phyloP scores from a whole-genome alignment of 1,140 invertebrate species.

The Drosophila yakuba region DNA sequence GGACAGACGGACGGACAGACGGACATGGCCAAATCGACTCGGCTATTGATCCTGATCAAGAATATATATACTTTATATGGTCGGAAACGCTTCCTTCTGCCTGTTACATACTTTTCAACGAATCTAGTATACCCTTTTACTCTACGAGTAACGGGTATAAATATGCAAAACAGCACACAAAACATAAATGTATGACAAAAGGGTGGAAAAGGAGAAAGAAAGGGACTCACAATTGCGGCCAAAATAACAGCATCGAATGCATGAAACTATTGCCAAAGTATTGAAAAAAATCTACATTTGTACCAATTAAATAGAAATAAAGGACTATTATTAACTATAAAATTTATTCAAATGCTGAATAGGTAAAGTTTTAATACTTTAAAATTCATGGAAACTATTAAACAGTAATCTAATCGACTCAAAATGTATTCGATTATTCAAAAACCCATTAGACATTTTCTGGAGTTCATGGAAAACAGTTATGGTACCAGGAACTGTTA shows the following conservation, averaged over 20 bases:
- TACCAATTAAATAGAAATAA: too few relatives aligned
- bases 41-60: too few relatives aligned
- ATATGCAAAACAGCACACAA: slow-evolving; percentile 25
- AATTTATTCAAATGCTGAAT: background rate
- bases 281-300: background rate
- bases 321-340: too few relatives aligned
- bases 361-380: background rate
- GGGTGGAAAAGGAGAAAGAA: background rate
- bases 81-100: too few relatives aligned
- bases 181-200: slow-evolving; percentile 25
- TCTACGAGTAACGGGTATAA: too few relatives aligned
- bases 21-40: too few relatives aligned
- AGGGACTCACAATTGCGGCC: background rate
- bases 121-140: too few relatives aligned
- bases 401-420: slow-evolving; percentile 21
- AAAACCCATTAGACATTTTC: slow-evolving; percentile 25
- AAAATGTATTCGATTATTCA: slow-evolving; percentile 13
- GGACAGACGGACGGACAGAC: too few relatives aligned
- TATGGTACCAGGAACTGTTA: background rate
- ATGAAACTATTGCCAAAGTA: background rate
- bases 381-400: slow-evolving; percentile 9
- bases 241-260: background rate
- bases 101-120: too few relatives aligned
- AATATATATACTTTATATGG: too few relatives aligned
- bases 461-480: slow-evolving; percentile 13